Base-by-base conservation (phyloP, 1,140 invertebrate genomes). In the Belonocnema kinseyi region DNA sequence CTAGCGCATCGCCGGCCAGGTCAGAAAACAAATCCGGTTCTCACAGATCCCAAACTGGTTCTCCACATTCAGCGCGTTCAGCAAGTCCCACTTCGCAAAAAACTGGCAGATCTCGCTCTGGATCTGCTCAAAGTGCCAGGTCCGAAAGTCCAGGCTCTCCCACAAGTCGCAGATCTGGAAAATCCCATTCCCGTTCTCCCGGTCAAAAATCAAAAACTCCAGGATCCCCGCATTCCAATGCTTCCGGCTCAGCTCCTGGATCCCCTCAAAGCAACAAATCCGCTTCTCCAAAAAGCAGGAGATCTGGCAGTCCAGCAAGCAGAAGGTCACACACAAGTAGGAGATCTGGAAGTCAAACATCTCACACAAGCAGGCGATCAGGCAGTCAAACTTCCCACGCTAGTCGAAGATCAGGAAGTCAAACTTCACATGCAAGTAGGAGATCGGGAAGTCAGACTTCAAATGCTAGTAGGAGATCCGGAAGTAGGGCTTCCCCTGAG, bases 71-170 rank as follows among this genome's bases (percentile, higher is more conserved):
- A 19, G 81, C 81, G 54, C 85, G 79, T 53, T 88, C 86, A 16
- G 85, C 85, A 21, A 93, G 92, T 77, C 89, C 91, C 61, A 88
- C 86, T 51, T 89, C 90, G 26, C 82, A 81, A 75, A 87, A 86
- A 74, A 90, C 88, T n/a, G 80, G 80, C n/a, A 81, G 84, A 73
- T 84, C 86, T 7, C 79, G 82, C 40, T 87, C 86, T 26, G 78
- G 78, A 58, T 86, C 85, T 66, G 77, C 81, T 33, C 80, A 78
- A 2, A 89, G 85, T 74, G 80, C 74, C 11, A 85, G 76, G 72
- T 89, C 88, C 0, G 80, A 75, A 6, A 88, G 86, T 72, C 80
- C 85, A 70, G 85, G 81, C 73, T 87, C 85, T n/a, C 77, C 72
- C 10, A 70, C 33, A 13, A 88, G 85, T 73, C 83, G 77, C 26